Evolutionary conservation across 1,140 invertebrate species (phyloP).

Genomic region (Cherax quadricarinatus): DNA sequence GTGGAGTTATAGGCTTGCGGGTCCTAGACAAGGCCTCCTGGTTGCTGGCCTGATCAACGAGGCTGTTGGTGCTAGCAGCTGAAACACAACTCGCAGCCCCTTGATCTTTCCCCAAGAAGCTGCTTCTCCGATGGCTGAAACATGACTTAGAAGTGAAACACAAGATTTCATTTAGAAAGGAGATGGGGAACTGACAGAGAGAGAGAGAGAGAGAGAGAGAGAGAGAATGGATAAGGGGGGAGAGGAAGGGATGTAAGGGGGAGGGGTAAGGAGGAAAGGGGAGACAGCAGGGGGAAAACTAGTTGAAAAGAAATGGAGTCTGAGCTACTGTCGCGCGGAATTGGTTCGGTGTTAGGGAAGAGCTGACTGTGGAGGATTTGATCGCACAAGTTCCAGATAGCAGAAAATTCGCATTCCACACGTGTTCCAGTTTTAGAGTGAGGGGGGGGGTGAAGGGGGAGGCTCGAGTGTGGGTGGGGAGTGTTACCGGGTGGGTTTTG

Average conservation of each 20-base stretch:
- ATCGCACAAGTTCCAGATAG: conserved; percentile 66
- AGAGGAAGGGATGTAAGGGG: neutral
- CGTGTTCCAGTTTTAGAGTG: conserved; percentile 43
- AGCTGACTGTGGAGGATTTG: conserved; percentile 68
- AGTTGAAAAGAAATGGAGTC: conserved; percentile 42
- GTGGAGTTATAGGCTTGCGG: too few species aligned
- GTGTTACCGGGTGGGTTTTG: neutral
- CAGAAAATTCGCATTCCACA: conserved; percentile 55
- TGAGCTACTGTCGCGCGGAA: conserved; percentile 63
- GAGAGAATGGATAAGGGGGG: conserved; percentile 12
- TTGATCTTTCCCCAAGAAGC: too few species aligned
- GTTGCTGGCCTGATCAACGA: too few species aligned
- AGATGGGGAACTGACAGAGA: too few species aligned
- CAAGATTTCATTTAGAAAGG: too few species aligned
- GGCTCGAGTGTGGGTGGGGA: neutral
- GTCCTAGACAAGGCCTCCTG: too few species aligned
- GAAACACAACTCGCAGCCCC: too few species aligned
- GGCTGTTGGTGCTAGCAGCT: too few species aligned
- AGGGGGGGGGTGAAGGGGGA: neutral
- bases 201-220: too few species aligned
- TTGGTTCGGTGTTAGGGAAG: conserved; percentile 64
- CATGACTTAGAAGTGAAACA: too few species aligned
- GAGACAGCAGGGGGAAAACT: conserved; percentile 24
- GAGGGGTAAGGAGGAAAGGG: too few species aligned
- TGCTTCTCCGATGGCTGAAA: too few species aligned